Evolutionary conservation across 2,888 invertebrate genomes (phyloP).

Genomic region (Drosophila parthenogenetica): DNA sequence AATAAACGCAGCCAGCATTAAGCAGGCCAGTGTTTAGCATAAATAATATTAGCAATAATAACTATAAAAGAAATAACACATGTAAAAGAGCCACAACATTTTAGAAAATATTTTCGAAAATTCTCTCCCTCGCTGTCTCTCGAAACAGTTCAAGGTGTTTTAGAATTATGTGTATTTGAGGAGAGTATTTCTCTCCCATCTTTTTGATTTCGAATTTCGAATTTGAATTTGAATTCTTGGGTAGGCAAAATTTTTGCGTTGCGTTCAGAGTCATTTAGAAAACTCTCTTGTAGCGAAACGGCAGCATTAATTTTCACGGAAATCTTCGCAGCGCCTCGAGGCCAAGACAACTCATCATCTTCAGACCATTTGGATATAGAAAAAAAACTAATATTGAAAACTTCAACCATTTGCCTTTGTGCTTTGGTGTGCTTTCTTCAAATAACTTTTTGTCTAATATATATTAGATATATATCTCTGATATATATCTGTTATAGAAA

Average conservation of each 20-base stretch:
- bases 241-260: constrained; percentile 37
- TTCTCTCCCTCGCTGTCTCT: constrained; percentile 18
- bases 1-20: constrained; percentile 57
- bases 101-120: constrained; percentile 42
- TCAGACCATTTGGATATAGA: constrained; percentile 56
- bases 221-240: constrained; percentile 50
- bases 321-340: constrained; percentile 76
- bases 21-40: constrained; percentile 50
- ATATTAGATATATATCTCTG: constrained; percentile 23
- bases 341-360: constrained; percentile 40
- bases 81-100: constrained; percentile 39
- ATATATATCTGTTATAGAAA: constrained; percentile 20
- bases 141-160: constrained; percentile 54
- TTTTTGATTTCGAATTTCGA: constrained; percentile 31
- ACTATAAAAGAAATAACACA: constrained; percentile 37
- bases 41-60: constrained; percentile 37
- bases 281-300: constrained; percentile 80
- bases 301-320: constrained; percentile 82
- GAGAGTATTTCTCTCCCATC: constrained; percentile 2
- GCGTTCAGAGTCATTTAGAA: constrained; percentile 73
- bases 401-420: constrained; percentile 52
- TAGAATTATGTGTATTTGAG: constrained; percentile 39
- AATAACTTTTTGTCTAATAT: constrained; percentile 57
- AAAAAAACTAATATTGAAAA: constrained; percentile 55
- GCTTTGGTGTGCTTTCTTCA: constrained; percentile 25